Base-by-base conservation (phyloP, 2,797 vertebrate species). In the Artibeus lituratus region DNA sequence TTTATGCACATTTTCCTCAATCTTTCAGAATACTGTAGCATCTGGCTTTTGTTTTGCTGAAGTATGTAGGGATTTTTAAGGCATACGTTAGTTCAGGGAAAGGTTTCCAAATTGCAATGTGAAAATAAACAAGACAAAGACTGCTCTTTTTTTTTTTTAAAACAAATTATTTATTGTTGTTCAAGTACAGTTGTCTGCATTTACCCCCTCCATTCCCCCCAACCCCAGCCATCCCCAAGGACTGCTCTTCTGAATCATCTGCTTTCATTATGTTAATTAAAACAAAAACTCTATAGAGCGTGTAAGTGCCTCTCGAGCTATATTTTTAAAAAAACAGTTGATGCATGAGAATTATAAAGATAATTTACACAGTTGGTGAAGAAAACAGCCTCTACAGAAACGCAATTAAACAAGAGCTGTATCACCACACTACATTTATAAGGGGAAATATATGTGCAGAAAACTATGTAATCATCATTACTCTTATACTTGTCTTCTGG, bases 261-360 rank as follows among this genome's bases (percentile, higher is more conserved):
- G 65, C 65, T 96, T 81, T 93, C 97, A 94, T 95, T 96, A 96
- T 42, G 44, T 47, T 96, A 96, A 96, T 96, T 90, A 90, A 96
- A 96, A 96, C 55, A 95, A 93, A 93, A 96, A 96, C 87, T 96
- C 76, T 80, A 85, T 18, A 95, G 67, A 82, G 72, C 42, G 4
- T 89, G 53, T 89, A 91, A 95, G 69, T 91, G 80, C n/a, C 76
- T 94, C 73, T 96, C 86, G 95, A 97, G 93, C 76, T 88, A 86
- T 67, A 95, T 84, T 26, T 93, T 81, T 15, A 92, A 95, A 95
- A 93, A 95, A 92, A 90, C 14, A 95, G 78, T 59, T 96, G 90
- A 97, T 95, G 49, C 16, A 77, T 77, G 84, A 93, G 95, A 90
- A 93, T 95, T 94, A 90, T 74, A 93, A 95, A 96, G 35, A 94